Conservation (phyloP, 2,797 vertebrate species). For the Danio tinwini region DNA sequence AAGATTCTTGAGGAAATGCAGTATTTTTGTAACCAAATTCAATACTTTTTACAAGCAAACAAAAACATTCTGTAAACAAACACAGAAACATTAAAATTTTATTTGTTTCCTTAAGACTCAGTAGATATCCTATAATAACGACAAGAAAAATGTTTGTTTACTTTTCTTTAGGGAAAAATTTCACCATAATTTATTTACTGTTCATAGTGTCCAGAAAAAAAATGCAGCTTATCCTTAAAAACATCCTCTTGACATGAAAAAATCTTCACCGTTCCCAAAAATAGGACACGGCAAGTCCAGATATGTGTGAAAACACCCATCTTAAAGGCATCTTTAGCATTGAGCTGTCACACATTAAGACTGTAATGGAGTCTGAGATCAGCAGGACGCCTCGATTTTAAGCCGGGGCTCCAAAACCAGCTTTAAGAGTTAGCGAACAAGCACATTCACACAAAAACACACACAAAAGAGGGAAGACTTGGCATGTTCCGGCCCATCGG, state of each 20-base stretch:
- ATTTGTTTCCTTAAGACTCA: no score
- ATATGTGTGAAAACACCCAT: slow-evolving; percentile 44
- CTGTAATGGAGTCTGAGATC: slow-evolving; percentile 64
- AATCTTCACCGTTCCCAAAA: slow-evolving; percentile 6
- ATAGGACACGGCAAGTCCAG: slow-evolving; percentile 36
- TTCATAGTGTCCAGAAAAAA: slow-evolving; percentile 8
- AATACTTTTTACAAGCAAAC: no score
- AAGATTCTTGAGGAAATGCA: no score
- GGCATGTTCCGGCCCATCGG: slow-evolving; percentile 60
- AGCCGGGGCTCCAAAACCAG: slow-evolving; percentile 50
- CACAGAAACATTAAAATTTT: no score
- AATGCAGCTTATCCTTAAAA: slow-evolving; percentile 14
- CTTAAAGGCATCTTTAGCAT: slow-evolving; percentile 51
- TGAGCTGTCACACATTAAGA: slow-evolving; percentile 63
- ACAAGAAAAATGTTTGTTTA: neutral
- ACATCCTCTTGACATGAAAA: slow-evolving; percentile 38
- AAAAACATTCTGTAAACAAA: no score
- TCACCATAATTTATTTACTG: slow-evolving; percentile 28
- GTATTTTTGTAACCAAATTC: no score
- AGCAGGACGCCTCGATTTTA: slow-evolving; percentile 48
- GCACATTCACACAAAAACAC: slow-evolving; percentile 54
- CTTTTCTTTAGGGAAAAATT: slow-evolving; percentile 13
- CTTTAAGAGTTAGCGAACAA: slow-evolving; percentile 49
- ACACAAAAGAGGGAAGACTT: slow-evolving; percentile 47
- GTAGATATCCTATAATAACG: neutral